Evolutionary conservation across 1,140 invertebrate genomes (phyloP), one percentile per base, ranked within the genome.

Genomic region (Dryas iulia): DNA sequence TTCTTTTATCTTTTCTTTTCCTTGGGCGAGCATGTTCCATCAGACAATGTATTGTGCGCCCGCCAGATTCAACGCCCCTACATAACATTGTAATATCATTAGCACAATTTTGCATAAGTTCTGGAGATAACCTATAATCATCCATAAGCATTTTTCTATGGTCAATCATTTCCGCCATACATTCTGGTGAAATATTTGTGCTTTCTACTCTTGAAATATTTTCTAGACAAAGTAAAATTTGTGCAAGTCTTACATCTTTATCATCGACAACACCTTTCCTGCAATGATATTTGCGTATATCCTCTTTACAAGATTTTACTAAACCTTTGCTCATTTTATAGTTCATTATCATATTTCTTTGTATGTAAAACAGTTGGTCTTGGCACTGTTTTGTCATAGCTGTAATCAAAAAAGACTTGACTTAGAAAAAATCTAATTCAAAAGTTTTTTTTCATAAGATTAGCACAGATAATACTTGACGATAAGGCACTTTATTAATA

Each of bases 11-110:
- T 69, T 93, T 93, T 39, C 93, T 90, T 62, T 92, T 94, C 66
- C 94, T 94, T 25, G 93, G 92, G 73, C 95, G 94, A 3, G 97
- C 96, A 91, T 98, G 95, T 59, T 97, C 96, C 97, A 99, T 98
- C 52, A 99, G 91, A 87, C 98, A 99, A 89, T 99, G 98, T 72
- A 99, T 96, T 0, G 98, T 99, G 81, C 95, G 95, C 0, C 98
- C 98, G 25, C 95, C 96, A 62, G 95, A 86, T 87, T 97, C 96
- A 59, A 97, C 88, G 6, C 94, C 93, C 71, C 93, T 94, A 83
- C 96, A 97, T 81, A 95, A 95, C 21, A 86, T 94, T 26, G 93
- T 92, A 66, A 99, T 98, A 84, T 99, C 98, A 74, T 95, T 94
- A 2, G 96, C 95, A 92, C 98, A 99, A 31, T 95, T 94, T 73